Percentiles rank a stretch among this genome's conserved stretches.
These are phyloP conservation scores for Sarotherodon lohbergeri DNA, from an alignment of 2,113 vertebrate species.

Conservation along the genomic window DNA sequence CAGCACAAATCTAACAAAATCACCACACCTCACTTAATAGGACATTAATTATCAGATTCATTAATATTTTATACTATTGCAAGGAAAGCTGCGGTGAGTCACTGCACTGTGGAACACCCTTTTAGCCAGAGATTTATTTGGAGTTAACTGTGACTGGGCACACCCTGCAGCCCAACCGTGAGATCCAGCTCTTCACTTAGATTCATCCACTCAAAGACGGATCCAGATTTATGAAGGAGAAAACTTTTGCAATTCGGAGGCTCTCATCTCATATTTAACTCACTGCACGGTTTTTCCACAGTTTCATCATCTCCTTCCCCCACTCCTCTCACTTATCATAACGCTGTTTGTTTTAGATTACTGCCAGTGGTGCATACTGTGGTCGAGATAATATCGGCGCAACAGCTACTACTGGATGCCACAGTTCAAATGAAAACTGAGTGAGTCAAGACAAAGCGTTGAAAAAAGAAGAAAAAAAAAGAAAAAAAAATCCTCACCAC, in stretches of 20 bases:
- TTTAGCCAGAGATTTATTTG: slow-evolving; percentile 26
- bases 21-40: not conserved
- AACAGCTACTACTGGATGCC: not conserved
- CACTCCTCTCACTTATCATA: not conserved
- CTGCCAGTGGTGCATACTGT: not conserved
- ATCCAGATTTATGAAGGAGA: slow-evolving; percentile 16
- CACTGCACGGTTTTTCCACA: not conserved
- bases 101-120: slow-evolving; percentile 22
- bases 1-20: not conserved
- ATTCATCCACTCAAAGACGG: slow-evolving; percentile 1
- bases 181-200: slow-evolving; percentile 7
- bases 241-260: slow-evolving; percentile 6
- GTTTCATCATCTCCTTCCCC: not conserved
- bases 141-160: slow-evolving; percentile 24
- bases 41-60: not conserved
- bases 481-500: slow-evolving; percentile 76
- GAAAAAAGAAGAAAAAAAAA: not conserved
- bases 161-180: slow-evolving; percentile 26
- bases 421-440: slow-evolving; percentile 6
- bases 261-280: slow-evolving; percentile 6
- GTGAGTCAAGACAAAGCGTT: not conserved
- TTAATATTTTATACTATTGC: slow-evolving; percentile 5
- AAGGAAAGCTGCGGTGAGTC: slow-evolving; percentile 17
- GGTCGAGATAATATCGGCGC: not conserved
- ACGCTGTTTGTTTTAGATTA: not conserved